Base-by-base conservation (phyloP, 30 jellyfish, hydroid and myxozoan genomes). In the Chironex yamaguchii region DNA sequence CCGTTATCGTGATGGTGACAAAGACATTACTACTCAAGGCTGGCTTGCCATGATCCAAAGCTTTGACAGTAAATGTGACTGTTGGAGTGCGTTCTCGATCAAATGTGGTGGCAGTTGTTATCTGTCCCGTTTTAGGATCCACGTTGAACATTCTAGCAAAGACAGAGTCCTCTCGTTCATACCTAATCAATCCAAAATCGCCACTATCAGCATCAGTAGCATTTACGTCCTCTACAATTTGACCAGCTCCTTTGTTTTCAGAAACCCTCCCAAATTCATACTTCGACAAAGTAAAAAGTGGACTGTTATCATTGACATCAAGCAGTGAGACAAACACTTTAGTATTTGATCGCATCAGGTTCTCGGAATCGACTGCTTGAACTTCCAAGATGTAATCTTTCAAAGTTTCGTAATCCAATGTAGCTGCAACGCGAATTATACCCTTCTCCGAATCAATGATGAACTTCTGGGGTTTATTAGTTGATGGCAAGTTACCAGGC, bases 191-290 rank as follows among this genome's bases (percentile, higher is more conserved):
- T 0, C 98, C 99, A 32, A 67, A 78, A 28, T 83, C 36, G 20
- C 92, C 95, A 0, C 97, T 72, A 49, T 94, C 99, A 23, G 86
- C 94, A 53, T 94, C 99, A 17, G 97, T 72, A 3, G 99, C 99
- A 65, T 89, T 90, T 11, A 94, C 97, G 12, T 86, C 96, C 0
- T 94, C 99, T 2, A 89, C 99, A 26, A 75, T 49, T 0, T 29
- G 73, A 0, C 97, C 97, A 34, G 95, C 64, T 23, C 89, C 58
- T 28, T 83, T 68, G 24, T 90, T 95, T 52, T 94, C 99, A 21
- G 97, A 77, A 2, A 94, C 97, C 36, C 91, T 94, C 26, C 96
- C 94, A 75, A 82, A 88, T 65, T 88, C 99, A 52, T 88, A 94
- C 32, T 81, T 89, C 26, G 96, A 86, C 66, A 93, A 70, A n/a